Conservation (phyloP, 2,113 vertebrate genomes). For the Ellobius talpinus region DNA sequence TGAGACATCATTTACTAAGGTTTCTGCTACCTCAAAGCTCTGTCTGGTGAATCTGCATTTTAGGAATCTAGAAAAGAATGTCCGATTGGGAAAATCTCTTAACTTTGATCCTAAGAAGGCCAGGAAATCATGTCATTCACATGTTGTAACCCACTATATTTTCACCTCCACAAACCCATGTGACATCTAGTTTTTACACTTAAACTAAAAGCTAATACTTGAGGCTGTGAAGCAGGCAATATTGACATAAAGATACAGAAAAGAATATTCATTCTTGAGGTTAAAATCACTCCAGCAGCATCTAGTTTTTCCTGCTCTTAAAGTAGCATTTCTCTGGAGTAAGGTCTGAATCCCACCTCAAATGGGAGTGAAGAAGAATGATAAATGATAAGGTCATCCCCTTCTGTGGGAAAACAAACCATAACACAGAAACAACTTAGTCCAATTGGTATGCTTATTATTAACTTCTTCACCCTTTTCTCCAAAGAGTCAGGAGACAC, state of each 20-base stretch:
- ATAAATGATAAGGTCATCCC: background rate
- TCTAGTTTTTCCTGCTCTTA: background rate
- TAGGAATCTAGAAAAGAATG: background rate
- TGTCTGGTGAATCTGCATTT: background rate
- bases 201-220: background rate
- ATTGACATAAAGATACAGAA: background rate
- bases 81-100: background rate
- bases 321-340: background rate
- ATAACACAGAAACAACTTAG: background rate
- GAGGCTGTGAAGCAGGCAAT: background rate
- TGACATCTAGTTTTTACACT: background rate
- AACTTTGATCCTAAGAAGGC: background rate
- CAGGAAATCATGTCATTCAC: background rate
- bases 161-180: background rate
- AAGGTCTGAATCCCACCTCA: too few species aligned
- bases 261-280: background rate
- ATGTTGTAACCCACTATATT: background rate
- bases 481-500: background rate
- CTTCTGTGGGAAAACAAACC: background rate
- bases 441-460: too few species aligned
- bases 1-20: background rate
- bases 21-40: background rate
- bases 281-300: background rate
- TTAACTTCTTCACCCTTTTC: background rate
- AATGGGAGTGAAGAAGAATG: background rate